Evolutionary conservation across 2,113 vertebrate genomes (phyloP).

Genomic region (Uria lomvia): DNA sequence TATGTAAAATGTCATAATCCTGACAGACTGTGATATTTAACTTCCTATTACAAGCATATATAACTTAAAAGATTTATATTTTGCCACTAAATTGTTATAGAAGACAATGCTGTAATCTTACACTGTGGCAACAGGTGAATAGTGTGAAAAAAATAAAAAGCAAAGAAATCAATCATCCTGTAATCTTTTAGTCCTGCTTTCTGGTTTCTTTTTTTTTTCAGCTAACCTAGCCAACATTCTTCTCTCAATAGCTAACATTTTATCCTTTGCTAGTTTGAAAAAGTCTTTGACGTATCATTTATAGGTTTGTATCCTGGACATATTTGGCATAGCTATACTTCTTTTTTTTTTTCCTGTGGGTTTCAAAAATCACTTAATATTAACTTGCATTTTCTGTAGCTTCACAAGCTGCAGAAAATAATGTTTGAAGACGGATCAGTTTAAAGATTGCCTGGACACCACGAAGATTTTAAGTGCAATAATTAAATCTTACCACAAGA

Average conservation of each 20-base stretch:
- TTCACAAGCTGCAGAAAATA: background rate
- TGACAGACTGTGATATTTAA: background rate
- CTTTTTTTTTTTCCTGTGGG: no score
- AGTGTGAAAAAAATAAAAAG: background rate
- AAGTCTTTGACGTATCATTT: background rate
- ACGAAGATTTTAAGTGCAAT: conserved; percentile 10
- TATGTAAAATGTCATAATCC: background rate
- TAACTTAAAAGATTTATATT: background rate
- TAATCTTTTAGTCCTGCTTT: background rate
- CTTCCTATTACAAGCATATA: background rate
- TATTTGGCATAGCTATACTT: background rate
- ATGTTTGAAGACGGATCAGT: background rate
- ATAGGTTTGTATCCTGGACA: background rate
- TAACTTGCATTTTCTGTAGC: background rate
- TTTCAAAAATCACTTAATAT: background rate
- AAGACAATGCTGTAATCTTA: background rate
- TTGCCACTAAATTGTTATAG: background rate
- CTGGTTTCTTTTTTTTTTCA: background rate
- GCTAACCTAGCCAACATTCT: background rate
- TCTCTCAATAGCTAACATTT: background rate
- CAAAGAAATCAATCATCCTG: background rate
- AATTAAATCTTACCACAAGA: conserved; percentile 59
- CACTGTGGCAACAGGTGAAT: background rate
- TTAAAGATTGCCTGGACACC: background rate
- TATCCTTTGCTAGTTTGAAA: background rate